phyloP scores from a whole-genome alignment of 1,140 invertebrate genomes.

The Stegodyphus mimosarum region DNA sequence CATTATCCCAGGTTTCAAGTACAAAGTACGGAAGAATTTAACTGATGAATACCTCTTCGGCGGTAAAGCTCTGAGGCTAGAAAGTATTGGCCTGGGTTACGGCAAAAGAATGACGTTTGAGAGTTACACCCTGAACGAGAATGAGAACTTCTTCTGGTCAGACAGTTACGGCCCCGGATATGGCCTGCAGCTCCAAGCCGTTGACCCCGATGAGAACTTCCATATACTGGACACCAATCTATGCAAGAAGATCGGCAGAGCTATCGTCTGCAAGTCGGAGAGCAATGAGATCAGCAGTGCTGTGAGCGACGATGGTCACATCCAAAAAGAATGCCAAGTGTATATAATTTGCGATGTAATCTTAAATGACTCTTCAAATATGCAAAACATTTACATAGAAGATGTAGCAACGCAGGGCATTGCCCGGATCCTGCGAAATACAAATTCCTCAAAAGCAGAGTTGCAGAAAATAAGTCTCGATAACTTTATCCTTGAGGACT shows the following conservation, averaged over 20 bases:
- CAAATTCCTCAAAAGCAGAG: not conserved
- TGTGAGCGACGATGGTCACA: not conserved
- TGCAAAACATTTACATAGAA: constrained; percentile 17
- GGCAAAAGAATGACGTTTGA: constrained; percentile 81
- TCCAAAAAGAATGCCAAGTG: constrained; percentile 6
- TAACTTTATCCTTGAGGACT: constrained; percentile 12
- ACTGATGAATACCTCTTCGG: constrained; percentile 75
- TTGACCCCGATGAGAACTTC: constrained; percentile 76
- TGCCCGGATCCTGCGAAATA: not conserved
- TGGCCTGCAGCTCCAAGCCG: constrained; percentile 77
- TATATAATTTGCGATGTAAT: constrained; percentile 27
- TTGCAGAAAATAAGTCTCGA: constrained; percentile 11
- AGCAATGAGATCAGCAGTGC: not conserved
- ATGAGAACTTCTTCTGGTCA: constrained; percentile 80
- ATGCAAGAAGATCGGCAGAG: not conserved
- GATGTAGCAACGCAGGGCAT: constrained; percentile 12
- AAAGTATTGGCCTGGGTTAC: constrained; percentile 80
- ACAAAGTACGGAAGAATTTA: constrained; percentile 76
- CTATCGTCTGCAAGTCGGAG: not conserved
- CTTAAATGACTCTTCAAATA: not conserved
- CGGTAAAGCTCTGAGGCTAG: constrained; percentile 74
- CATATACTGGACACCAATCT: constrained; percentile 66
- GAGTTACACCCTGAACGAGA: constrained; percentile 74
- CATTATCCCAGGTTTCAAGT: constrained; percentile 79
- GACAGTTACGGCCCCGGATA: constrained; percentile 80